A percentile compares a stretch with the other conserved stretches of the same genome.
Conservation (phyloP, 2,797 vertebrate genomes). For the Sciurus vulgaris region DNA sequence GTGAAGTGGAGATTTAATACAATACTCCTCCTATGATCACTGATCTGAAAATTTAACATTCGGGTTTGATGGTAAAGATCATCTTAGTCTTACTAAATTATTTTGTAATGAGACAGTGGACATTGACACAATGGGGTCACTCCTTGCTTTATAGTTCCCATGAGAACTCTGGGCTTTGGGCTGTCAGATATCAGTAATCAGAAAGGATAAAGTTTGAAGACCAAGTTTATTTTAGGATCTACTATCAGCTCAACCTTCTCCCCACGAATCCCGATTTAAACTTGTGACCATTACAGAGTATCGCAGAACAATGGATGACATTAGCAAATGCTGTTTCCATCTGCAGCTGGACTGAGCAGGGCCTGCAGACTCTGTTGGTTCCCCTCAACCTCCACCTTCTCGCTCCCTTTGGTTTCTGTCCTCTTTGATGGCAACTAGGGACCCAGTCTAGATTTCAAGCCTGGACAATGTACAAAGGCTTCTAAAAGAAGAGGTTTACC, state of each 20-base stretch:
- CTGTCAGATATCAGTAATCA: neutral
- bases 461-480: neutral
- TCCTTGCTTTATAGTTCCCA: neutral
- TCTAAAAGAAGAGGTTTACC: neutral
- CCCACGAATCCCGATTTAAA: neutral
- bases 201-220: neutral
- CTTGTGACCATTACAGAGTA: neutral
- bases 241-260: neutral
- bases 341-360: neutral
- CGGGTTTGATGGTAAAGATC: neutral
- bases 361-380: neutral
- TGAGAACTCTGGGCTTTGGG: neutral
- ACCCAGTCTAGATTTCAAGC: neutral
- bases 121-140: neutral
- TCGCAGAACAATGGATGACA: neutral
- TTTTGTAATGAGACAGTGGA: neutral
- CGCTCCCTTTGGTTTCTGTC: neutral
- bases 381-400: rapidly evolving
- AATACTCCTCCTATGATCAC: neutral
- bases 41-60: neutral
- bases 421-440: neutral
- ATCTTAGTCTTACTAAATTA: neutral
- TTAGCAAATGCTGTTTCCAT: neutral
- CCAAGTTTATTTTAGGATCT: neutral
- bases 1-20: conserved; percentile 3